Evolutionary conservation across 30 jellyfish, hydroid and myxozoan genomes (phyloP).

Genomic region (Pelagia noctiluca): DNA sequence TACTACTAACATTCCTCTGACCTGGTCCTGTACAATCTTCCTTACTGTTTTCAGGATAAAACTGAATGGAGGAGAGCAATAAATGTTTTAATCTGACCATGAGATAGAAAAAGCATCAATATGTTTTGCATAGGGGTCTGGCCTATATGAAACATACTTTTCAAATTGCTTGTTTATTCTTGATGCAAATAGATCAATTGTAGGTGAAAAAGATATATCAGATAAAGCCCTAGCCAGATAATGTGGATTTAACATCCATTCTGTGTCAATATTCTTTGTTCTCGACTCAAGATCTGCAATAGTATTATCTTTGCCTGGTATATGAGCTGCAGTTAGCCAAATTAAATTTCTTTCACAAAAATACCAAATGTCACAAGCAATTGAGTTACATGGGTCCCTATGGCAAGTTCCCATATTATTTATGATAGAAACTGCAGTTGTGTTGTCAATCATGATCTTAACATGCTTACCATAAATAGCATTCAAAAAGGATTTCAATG

Average conservation of each 20-base stretch:
- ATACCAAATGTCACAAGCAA: constrained; percentile 47
- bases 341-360: constrained; percentile 24
- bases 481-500: constrained; percentile 9
- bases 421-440: no score
- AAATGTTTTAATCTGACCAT: constrained; percentile 17
- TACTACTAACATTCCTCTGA: constrained; percentile 39
- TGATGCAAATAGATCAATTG: constrained; percentile 61
- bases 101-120: constrained; percentile 37
- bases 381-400: constrained; percentile 8
- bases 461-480: constrained; percentile 19
- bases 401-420: constrained; percentile 75
- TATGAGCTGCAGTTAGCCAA: constrained; percentile 62
- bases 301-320: constrained; percentile 55
- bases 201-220: constrained; percentile 2
- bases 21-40: constrained; percentile 31
- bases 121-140: constrained; percentile 40
- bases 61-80: constrained; percentile 54
- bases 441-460: constrained; percentile 45
- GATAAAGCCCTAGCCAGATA: constrained; percentile 7
- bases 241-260: constrained; percentile 56
- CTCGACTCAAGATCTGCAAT: constrained; percentile 57
- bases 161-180: constrained; percentile 25
- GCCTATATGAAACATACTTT: constrained; percentile 37
- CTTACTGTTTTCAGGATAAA: constrained; percentile 22
- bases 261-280: constrained; percentile 11